Conservation (phyloP, 2,113 vertebrate genomes). For the Serilophus lunatus region DNA sequence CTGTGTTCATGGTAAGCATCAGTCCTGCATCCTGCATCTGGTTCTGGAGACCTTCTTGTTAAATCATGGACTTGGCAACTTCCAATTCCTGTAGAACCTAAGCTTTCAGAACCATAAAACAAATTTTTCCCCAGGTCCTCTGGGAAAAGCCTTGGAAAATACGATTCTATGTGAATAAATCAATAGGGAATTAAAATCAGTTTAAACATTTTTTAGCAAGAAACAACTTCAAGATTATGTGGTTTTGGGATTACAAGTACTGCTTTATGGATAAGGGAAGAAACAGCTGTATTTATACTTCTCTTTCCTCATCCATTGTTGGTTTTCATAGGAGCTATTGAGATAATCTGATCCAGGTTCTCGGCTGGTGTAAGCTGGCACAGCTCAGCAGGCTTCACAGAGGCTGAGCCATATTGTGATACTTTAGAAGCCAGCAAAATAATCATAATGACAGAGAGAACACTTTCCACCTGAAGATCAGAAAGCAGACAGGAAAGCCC, state of each 20-base stretch:
- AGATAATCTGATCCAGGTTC: not conserved
- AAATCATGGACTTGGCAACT: not conserved
- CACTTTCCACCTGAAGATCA: not conserved
- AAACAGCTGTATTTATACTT: not conserved
- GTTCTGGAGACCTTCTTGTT: not conserved
- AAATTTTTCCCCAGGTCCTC: not conserved
- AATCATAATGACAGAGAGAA: not conserved
- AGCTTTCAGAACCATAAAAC: not conserved
- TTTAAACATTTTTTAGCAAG: not conserved
- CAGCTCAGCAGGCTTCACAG: not conserved
- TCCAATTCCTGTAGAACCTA: not conserved
- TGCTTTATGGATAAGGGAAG: not conserved
- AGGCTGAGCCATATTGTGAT: not conserved
- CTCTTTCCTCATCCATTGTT: not conserved
- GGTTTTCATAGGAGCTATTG: not conserved
- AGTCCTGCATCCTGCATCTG: not conserved
- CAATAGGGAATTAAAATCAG: not conserved
- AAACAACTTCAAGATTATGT: not conserved
- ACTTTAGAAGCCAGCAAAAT: not conserved
- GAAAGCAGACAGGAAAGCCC: not conserved
- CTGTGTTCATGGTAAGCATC: not conserved
- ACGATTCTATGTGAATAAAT: not conserved
- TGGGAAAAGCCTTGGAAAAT: not conserved
- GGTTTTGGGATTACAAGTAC: not conserved
- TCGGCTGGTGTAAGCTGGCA: not conserved